Percentiles rank a stretch among this genome's conserved stretches.
Conservation (phyloP, 2,797 vertebrate genomes). For the Myiotriccus ornatus region DNA sequence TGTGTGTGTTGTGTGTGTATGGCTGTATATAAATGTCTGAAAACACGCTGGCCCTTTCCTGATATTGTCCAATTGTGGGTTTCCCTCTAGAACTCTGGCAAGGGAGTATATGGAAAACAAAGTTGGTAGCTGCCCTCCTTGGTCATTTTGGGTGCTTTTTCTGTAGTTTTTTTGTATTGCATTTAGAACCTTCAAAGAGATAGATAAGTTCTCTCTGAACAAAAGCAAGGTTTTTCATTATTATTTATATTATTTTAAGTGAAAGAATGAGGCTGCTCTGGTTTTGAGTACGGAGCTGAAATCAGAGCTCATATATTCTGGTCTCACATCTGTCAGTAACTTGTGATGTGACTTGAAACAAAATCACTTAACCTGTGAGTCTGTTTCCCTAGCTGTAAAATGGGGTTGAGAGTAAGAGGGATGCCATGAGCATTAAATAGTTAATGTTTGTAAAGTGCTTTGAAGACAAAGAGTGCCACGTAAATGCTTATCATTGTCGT, state of each 20-base stretch:
- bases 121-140: background rate
- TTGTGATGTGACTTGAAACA: slow-evolving; percentile 60
- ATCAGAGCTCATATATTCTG: slow-evolving; percentile 17
- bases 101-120: background rate
- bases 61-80: background rate
- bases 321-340: slow-evolving; percentile 22
- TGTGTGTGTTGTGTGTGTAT: background rate
- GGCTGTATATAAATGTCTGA: background rate
- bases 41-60: background rate
- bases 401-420: slow-evolving; percentile 10
- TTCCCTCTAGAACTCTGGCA: background rate
- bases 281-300: background rate
- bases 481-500: slow-evolving; percentile 29
- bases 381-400: slow-evolving; percentile 42
- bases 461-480: slow-evolving; percentile 28
- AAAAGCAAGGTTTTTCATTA: background rate
- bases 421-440: slow-evolving; percentile 48
- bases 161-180: rapidly evolving
- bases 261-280: background rate
- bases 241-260: background rate
- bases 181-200: background rate
- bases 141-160: background rate
- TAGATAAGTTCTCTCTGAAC: background rate
- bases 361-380: slow-evolving; percentile 58
- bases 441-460: slow-evolving; percentile 54